Percentiles rank a stretch among this genome's conserved stretches.
phyloP scores from a whole-genome alignment of 92 coral and sea anemone species.

The Nematostella vectensis region DNA sequence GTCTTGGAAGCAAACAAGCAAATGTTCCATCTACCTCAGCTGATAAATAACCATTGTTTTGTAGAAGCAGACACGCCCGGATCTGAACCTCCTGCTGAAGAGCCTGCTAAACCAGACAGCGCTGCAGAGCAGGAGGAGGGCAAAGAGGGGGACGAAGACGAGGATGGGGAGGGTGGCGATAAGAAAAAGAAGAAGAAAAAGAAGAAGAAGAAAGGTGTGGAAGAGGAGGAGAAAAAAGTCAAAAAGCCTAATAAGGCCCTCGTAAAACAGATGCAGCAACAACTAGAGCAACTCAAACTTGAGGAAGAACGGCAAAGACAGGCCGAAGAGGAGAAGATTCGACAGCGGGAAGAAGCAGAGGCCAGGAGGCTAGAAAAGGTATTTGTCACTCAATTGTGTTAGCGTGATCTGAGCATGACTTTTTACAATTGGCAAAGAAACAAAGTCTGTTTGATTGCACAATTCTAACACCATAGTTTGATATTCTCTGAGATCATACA shows the following conservation, averaged over 20 bases:
- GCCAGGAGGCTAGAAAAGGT: constrained; percentile 90
- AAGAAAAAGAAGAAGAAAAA: constrained; percentile 82
- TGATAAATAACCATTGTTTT: too few species aligned
- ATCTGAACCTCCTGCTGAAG: constrained; percentile 5
- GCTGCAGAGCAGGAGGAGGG: constrained; percentile 13
- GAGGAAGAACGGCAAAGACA: constrained; percentile 71
- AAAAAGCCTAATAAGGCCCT: constrained; percentile 89
- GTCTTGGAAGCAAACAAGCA: too few species aligned
- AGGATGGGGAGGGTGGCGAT: constrained; percentile 55
- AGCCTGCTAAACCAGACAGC: constrained; percentile 3
- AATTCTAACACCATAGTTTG: too few species aligned
- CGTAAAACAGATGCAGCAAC: constrained; percentile 97
- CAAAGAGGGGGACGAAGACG: constrained; percentile 54
- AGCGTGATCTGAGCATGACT: neutral
- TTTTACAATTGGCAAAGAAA: too few species aligned
- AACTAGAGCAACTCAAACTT: constrained; percentile 62
- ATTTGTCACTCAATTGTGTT: neutral
- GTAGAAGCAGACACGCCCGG: neutral
- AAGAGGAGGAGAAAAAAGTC: constrained; percentile 74
- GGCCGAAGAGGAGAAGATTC: constrained; percentile 76
- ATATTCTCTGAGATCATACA: too few species aligned
- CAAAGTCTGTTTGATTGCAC: too few species aligned
- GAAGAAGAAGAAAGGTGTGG: constrained; percentile 81
- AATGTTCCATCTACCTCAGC: too few species aligned
- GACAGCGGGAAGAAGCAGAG: constrained; percentile 88